Conservation (phyloP, 1,140 invertebrate genomes). For the Aporrectodea caliginosa region DNA sequence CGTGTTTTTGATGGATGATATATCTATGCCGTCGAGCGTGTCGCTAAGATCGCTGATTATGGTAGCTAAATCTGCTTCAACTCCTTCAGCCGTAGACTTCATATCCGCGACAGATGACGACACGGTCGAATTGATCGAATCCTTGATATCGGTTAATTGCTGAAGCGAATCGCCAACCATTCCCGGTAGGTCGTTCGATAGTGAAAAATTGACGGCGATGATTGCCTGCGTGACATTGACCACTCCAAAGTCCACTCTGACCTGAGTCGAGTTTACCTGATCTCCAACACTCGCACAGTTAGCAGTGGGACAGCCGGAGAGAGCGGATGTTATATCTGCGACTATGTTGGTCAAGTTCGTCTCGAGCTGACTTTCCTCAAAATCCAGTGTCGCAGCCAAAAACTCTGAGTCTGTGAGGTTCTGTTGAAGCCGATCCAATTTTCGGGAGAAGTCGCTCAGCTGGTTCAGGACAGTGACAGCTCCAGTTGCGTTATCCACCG, state of each 20-base stretch:
- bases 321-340: neutral
- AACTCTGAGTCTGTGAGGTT: neutral
- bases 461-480: neutral
- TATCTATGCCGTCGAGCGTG: neutral
- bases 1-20: neutral
- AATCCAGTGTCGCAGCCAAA: neutral
- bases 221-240: neutral
- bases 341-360: neutral
- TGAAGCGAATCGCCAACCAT: neutral
- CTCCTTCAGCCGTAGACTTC: neutral
- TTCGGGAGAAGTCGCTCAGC: neutral
- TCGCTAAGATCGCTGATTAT: neutral
- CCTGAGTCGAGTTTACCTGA: neutral
- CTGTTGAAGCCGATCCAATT: neutral
- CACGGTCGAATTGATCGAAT: neutral
- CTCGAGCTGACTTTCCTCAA: neutral
- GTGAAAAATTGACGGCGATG: neutral
- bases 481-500: neutral
- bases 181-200: neutral
- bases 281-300: neutral
- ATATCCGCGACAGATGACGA: neutral
- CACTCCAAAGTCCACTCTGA: neutral
- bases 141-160: neutral
- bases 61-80: neutral
- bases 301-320: neutral